Evolutionary conservation across 2,797 vertebrate species (phyloP).

Genomic region (Acrossocheilus wenchowensis): DNA sequence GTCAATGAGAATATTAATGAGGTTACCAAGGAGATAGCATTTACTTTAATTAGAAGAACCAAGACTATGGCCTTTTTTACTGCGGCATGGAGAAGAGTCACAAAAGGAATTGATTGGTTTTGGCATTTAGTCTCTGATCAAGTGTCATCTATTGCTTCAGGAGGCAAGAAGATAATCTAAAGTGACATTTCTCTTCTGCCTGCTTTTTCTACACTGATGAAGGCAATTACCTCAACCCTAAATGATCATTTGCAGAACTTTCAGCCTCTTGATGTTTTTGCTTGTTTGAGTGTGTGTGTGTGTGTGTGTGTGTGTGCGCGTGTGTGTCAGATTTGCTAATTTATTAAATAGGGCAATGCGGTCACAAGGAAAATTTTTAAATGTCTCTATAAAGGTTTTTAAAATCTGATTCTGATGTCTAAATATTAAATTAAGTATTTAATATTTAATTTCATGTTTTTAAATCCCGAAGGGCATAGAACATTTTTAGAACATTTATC

Average conservation of each 20-base stretch:
- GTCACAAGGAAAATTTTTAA: conserved; percentile 77
- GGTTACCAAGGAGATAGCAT: conserved; percentile 93
- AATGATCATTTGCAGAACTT: conserved; percentile 93
- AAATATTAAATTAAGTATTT: not conserved
- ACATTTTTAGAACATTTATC: no score
- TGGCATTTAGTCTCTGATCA: conserved; percentile 92
- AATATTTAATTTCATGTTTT: not conserved
- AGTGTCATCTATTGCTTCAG: conserved; percentile 96
- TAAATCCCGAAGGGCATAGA: not conserved
- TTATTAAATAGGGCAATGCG: conserved; percentile 84
- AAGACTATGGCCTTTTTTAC: conserved; percentile 89
- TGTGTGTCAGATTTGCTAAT: conserved; percentile 78
- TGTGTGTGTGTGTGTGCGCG: not conserved
- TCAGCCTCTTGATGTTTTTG: conserved; percentile 59
- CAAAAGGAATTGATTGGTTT: conserved; percentile 96
- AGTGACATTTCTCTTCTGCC: conserved; percentile 99
- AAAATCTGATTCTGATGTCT: conserved; percentile 61
- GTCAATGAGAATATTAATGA: conserved; percentile 90
- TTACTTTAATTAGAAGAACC: conserved; percentile 92
- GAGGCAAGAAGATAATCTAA: conserved; percentile 96
- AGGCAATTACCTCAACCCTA: conserved; percentile 96
- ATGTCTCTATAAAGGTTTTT: conserved; percentile 69
- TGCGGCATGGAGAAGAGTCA: conserved; percentile 86
- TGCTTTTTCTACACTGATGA: conserved; percentile 94
- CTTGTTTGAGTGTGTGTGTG: conserved; percentile 61